Evolutionary conservation across 2,113 vertebrate genomes (phyloP).

Genomic region (Paramisgurnus dabryanus): DNA sequence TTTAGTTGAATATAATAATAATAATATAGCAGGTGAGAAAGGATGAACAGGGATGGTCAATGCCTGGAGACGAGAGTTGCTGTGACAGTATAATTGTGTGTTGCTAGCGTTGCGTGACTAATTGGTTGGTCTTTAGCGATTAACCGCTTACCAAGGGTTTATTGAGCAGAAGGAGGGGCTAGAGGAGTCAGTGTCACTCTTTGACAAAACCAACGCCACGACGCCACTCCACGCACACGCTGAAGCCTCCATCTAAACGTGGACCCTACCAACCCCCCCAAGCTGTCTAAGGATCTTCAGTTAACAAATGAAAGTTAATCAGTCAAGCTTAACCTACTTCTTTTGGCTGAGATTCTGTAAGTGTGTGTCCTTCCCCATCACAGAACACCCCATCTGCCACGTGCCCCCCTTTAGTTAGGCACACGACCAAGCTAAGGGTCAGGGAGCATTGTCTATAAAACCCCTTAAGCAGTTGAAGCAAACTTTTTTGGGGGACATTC

Average conservation of each 20-base stretch:
- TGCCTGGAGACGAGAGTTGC: constrained; percentile 50
- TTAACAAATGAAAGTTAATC: constrained; percentile 73
- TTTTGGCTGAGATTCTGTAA: constrained; percentile 14
- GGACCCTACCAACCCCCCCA: constrained; percentile 5
- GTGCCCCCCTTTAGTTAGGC: constrained; percentile 4
- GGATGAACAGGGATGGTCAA: constrained; percentile 41
- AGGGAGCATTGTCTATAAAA: neutral
- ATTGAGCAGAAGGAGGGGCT: neutral
- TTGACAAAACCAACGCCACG: constrained; percentile 58
- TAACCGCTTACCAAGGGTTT: constrained; percentile 56
- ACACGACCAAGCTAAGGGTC: constrained; percentile 2
- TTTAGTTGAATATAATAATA: no score
- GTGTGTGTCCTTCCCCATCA: constrained; percentile 3
- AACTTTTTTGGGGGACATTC: no score
- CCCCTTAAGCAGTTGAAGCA: no score
- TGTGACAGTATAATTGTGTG: constrained; percentile 71
- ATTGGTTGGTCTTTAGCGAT: constrained; percentile 54
- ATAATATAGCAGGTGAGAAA: neutral
- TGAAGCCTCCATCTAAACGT: constrained; percentile 3
- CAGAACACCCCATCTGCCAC: constrained; percentile 36
- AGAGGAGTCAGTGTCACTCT: constrained; percentile 14
- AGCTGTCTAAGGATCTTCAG: constrained; percentile 10
- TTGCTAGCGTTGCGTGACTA: constrained; percentile 67
- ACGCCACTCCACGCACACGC: constrained; percentile 10
- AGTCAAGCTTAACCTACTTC: constrained; percentile 71